These are phyloP conservation scores for Diplogasteroides magnus DNA, from an alignment of 1,140 invertebrate genomes.

Conservation along the genomic window DNA sequence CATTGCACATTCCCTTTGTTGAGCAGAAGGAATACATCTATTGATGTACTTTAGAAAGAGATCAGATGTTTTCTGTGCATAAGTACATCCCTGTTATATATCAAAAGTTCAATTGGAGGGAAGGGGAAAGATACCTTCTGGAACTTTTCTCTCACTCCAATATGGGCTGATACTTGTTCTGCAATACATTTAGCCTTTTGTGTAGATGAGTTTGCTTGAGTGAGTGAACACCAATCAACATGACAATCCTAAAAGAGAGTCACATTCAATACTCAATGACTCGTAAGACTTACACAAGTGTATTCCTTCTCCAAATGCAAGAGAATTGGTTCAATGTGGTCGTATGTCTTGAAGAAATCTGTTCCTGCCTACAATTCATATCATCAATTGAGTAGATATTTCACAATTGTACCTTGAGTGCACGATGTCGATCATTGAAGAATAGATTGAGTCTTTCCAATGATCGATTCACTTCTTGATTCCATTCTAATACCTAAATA, in stretches of 20 bases:
- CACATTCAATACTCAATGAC: too few species aligned
- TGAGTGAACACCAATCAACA: slow-evolving; percentile 17
- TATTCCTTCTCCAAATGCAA: slow-evolving; percentile 20
- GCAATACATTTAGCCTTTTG: slow-evolving; percentile 2
- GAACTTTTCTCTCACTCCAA: slow-evolving; percentile 27
- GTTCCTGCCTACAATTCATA: slow-evolving; percentile 16
- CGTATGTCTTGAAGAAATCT: slow-evolving; percentile 21
- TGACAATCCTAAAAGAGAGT: background rate
- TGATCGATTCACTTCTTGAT: background rate
- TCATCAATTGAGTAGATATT: too few species aligned
- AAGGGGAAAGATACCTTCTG: slow-evolving; percentile 11
- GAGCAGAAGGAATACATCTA: slow-evolving; percentile 4
- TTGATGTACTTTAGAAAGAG: slow-evolving; percentile 31
- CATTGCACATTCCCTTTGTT: background rate
- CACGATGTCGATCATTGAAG: background rate
- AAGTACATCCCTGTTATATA: slow-evolving; percentile 20
- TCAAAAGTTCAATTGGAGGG: background rate
- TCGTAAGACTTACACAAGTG: background rate
- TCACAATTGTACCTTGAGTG: background rate
- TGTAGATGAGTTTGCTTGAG: background rate
- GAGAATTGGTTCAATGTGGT: slow-evolving; percentile 21
- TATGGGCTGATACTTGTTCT: slow-evolving; percentile 18
- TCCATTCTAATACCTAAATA: background rate
- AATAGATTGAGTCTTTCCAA: background rate
- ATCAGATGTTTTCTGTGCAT: slow-evolving; percentile 33